Base-by-base conservation (phyloP, 1,140 invertebrate genomes). In the Pemphigus obesinymphae region DNA sequence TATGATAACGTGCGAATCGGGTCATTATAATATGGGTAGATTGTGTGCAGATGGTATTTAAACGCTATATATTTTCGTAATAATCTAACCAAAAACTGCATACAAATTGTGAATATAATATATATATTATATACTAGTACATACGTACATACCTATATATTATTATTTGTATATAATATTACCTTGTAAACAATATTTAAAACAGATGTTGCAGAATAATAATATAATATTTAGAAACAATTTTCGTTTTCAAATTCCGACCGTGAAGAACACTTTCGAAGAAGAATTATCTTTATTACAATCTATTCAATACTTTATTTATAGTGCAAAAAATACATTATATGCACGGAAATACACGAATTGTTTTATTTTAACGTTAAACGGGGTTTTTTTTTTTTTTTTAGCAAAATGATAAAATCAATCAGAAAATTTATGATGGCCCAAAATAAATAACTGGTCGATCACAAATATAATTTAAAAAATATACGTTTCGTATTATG, bases 1-100 rank as follows among this genome's bases (percentile, higher is more conserved):
- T 66, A 23, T 43, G 66, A 70, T 43, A 70, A 70, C 66, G 66
- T 70, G 66, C n/a, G 66, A 70, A 70, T n/a, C 37, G 13, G 66
- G 66, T 70, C 66, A 43, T 40, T 70, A 70, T 31, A 11, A 45
- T 45, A 40, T 40, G 37, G 37, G 10, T 37, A 66, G 15, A 68
- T 40, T 68, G 63, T 43, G n/a, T 13, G 11, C 11, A 68, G 23
- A 26, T 6, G 37, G 37, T 40, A 43, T 70, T 70, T 43, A 26
- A 70, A 31, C 37, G 66, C n/a, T 70, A 43, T 70, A 43, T 70
- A 70, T 70, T 40, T 70, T 70, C 37, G 37, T n/a, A 70, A 70
- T 15, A 43, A 68, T 23, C 34, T 8, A 17, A 43, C 37, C 37
- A 37, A 70, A 70, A 70, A 70, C n/a, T 43, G 26, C 10, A 70